Conservation (phyloP, 2,113 vertebrate genomes). For the Scomber scombrus region DNA sequence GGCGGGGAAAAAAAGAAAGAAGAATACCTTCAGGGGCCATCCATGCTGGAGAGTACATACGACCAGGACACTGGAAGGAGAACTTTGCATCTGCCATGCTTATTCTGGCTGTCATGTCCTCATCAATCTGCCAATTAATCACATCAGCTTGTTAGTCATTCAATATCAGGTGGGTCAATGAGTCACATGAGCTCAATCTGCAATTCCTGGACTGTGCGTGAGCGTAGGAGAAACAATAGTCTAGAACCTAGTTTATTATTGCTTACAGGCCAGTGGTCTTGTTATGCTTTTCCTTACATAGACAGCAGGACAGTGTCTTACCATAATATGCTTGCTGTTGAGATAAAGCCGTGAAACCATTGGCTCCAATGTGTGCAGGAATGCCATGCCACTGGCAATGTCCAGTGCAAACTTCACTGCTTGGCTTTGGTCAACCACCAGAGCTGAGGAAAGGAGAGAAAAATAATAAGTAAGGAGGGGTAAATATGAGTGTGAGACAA, state of each 20-base stretch:
- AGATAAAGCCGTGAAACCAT: conserved; percentile 96
- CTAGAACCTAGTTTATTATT: neutral
- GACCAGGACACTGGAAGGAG: conserved; percentile 97
- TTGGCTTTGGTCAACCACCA: conserved; percentile 97
- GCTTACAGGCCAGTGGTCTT: neutral
- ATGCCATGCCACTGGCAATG: conserved; percentile 96
- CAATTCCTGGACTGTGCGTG: neutral
- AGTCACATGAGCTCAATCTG: neutral
- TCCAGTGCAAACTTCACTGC: conserved; percentile 96
- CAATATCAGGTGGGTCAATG: neutral
- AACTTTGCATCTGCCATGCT: conserved; percentile 98
- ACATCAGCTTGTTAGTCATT: neutral
- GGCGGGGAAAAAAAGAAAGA: neutral
- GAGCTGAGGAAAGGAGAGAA: conserved; percentile 81
- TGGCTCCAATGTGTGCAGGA: conserved; percentile 97
- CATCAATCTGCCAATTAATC: conserved; percentile 89
- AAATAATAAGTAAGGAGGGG: neutral
- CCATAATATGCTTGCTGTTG: conserved; percentile 97
- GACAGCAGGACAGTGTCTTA: conserved; percentile 74
- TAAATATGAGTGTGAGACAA: neutral
- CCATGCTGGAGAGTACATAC: conserved; percentile 97
- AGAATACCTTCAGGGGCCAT: conserved; percentile 95
- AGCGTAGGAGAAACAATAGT: neutral
- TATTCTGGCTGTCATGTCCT: conserved; percentile 97
- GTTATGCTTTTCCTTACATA: neutral